A percentile compares a stretch with the other conserved stretches of the same genome.
phyloP scores from a whole-genome alignment of 92 coral and sea anemone genomes.

The Umimayanthus chanpuru region DNA sequence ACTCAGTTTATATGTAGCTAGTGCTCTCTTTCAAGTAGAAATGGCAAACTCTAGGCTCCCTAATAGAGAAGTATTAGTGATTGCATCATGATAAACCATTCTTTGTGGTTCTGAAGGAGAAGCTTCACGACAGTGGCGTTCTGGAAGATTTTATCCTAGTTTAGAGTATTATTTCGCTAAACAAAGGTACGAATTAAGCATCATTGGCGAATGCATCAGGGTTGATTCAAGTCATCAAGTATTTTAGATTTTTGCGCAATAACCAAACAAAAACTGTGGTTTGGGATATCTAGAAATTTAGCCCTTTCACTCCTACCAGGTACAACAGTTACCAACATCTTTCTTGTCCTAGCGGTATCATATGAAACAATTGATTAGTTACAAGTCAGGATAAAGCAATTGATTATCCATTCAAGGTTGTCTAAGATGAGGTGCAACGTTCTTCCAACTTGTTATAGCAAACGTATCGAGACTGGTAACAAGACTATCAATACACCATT shows the following conservation, averaged over 20 bases:
- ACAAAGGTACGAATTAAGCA: not conserved
- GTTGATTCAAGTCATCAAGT: no score
- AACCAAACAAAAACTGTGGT: not conserved
- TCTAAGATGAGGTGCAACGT: no score
- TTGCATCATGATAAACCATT: not conserved
- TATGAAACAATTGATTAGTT: not conserved
- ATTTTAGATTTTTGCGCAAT: no score
- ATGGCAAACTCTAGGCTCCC: not conserved
- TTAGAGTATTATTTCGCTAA: no score
- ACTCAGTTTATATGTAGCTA: not conserved
- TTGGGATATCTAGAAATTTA: not conserved
- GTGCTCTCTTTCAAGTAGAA: not conserved
- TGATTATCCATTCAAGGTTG: no score
- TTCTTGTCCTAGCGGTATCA: no score
- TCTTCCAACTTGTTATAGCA: no score
- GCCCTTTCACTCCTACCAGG: not conserved
- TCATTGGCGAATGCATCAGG: not conserved
- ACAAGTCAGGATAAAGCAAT: no score
- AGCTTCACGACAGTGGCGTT: no score
- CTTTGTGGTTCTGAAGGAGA: not conserved
- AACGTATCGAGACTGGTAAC: no score
- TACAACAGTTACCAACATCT: no score
- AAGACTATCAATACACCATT: not conserved
- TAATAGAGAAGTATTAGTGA: not conserved
- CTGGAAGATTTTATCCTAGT: not conserved